A percentile compares a stretch with the other conserved stretches of the same genome.
These are phyloP conservation scores for Valencia hispanica DNA, from an alignment of 2,797 vertebrate genomes.

Conservation along the genomic window DNA sequence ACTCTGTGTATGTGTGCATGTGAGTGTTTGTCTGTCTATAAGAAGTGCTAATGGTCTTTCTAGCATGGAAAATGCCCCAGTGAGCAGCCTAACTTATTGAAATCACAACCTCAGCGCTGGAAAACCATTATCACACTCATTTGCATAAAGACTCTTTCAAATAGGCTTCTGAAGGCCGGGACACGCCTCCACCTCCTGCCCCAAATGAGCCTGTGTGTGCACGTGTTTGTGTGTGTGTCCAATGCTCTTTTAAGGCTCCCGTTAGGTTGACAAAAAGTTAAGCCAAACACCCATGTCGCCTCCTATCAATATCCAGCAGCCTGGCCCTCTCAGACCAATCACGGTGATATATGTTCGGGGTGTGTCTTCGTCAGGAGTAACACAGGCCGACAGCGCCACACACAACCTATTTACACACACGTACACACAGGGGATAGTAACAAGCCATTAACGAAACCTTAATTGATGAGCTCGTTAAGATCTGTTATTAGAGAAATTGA, in stretches of 20 bases:
- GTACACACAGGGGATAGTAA: conserved; percentile 75
- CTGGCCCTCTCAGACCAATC: conserved; percentile 41
- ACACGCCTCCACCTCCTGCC: conserved; percentile 47
- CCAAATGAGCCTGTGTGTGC: conserved; percentile 13
- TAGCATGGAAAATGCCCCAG: conserved; percentile 67
- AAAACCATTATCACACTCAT: conserved; percentile 88
- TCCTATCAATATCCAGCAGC: conserved; percentile 46
- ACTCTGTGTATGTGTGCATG: conserved; percentile 1
- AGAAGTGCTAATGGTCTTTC: conserved; percentile 67
- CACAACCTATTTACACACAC: conserved; percentile 34
- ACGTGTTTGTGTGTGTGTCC: conserved; percentile 11
- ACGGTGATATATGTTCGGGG: conserved; percentile 50
- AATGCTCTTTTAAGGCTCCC: conserved; percentile 43
- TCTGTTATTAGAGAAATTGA: conserved; percentile 99
- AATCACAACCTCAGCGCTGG: conserved; percentile 81
- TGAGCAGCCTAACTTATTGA: conserved; percentile 86
- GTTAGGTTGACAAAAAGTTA: conserved; percentile 50
- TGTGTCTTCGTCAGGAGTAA: conserved; percentile 56
- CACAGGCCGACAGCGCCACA: conserved; percentile 40
- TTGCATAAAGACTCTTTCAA: conserved; percentile 81
- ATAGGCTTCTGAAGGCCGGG: conserved; percentile 55
- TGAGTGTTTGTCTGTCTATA: conserved; percentile 28
- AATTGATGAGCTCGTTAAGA: conserved; percentile 99
- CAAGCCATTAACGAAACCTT: conserved; percentile 97
- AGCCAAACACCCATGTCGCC: conserved; percentile 20